A percentile compares a stretch with the other conserved stretches of the same genome.
phyloP scores from a whole-genome alignment of 2,113 vertebrate genomes.

The Spea multiplicata region DNA sequence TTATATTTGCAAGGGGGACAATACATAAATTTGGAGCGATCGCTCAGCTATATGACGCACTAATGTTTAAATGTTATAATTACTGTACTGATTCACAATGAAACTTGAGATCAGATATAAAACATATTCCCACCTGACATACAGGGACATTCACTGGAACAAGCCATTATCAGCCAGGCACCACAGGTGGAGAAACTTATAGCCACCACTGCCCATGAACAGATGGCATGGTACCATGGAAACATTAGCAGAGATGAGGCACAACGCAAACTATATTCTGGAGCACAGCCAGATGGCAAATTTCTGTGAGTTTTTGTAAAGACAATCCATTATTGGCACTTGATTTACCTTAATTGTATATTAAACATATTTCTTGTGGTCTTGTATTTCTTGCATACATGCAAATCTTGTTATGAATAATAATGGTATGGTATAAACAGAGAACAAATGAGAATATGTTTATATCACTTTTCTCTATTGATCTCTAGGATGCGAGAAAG shows the following conservation, averaged over 20 bases:
- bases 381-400: not conserved
- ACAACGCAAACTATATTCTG: conserved; percentile 81
- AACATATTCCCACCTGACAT: not conserved
- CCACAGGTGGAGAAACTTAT: conserved; percentile 94
- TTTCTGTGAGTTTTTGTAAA: conserved; percentile 78
- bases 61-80: no score
- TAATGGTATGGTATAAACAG: not conserved
- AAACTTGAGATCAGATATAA: not conserved
- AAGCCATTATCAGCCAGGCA: conserved; percentile 92
- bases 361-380: not conserved
- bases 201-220: conserved; percentile 89
- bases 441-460: conserved; percentile 59
- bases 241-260: conserved; percentile 75
- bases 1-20: no score
- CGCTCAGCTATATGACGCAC: no score
- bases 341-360: not conserved
- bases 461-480: not conserved
- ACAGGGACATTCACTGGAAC: conserved; percentile 90
- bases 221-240: conserved; percentile 89
- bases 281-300: conserved; percentile 87
- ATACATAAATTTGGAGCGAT: no score
- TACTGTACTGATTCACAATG: no score
- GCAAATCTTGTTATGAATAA: not conserved
- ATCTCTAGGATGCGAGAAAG: conserved; percentile 79
- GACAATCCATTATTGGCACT: no score